phyloP scores from a whole-genome alignment of 2,113 vertebrate species.

The Toxotes chatareus region DNA sequence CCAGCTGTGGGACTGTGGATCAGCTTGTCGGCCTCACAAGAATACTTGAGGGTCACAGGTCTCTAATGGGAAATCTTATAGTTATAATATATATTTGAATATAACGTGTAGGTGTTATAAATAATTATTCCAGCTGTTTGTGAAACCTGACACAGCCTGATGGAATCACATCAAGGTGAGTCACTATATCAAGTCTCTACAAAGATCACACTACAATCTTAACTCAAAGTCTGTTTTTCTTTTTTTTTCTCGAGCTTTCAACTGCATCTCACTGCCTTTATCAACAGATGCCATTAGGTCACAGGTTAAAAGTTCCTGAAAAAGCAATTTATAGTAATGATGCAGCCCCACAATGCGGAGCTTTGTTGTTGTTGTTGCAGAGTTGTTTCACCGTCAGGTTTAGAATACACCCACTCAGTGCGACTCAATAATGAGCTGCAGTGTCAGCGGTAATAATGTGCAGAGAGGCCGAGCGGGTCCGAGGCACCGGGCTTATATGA shows the following conservation, averaged over 20 bases:
- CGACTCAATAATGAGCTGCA: not conserved
- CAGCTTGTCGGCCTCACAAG: too few species aligned
- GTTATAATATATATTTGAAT: too few species aligned
- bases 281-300: not conserved
- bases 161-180: too few species aligned
- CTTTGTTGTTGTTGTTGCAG: not conserved
- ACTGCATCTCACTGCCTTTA: not conserved
- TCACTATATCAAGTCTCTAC: too few species aligned
- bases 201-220: not conserved
- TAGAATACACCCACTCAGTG: conserved; percentile 4
- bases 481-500: not conserved
- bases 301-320: not conserved
- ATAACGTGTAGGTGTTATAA: too few species aligned
- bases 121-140: too few species aligned
- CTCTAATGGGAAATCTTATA: too few species aligned
- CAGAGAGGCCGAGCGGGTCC: not conserved
- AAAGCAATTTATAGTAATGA: not conserved
- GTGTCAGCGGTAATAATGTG: conserved; percentile 17
- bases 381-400: not conserved
- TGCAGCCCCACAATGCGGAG: not conserved
- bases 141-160: too few species aligned
- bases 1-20: too few species aligned
- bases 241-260: not conserved
- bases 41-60: too few species aligned
- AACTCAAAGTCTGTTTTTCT: not conserved